Evolutionary conservation across 2,113 vertebrate genomes (phyloP), one percentile per base, ranked within the genome.

Genomic region (Aviceda subcristata): DNA sequence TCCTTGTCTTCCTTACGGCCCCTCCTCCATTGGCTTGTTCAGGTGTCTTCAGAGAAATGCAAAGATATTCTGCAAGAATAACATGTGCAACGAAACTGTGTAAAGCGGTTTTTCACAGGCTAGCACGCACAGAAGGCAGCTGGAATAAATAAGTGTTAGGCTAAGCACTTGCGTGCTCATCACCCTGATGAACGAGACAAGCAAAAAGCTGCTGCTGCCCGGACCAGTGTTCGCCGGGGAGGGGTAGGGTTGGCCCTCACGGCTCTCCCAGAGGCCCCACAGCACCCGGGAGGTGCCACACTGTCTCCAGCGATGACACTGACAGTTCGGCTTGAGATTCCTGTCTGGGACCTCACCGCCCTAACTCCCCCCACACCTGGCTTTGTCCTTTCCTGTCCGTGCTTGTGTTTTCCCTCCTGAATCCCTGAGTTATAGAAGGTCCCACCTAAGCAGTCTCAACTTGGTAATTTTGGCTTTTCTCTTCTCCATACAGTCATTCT

Each of bases 31-130:
- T 76, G 38, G 21, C 13, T 69, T 77, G 11, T 46, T 86, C 34
- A 84, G 59, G 26, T 20, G 46, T 51, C 59, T 63, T 63, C 51
- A 84, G 55, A 57, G 63, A 74, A 80, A 55, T 9, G 20, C 32
- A 63, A 79, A 86, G n/a, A 41, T 55, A 80, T 57, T 89, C 55
- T 59, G 32, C 63, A 71, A 71, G 41, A 59, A 53, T 39, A 53
- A 41, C 21, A 24, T 36, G 43, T 7, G 29, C 29, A n/a, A 45
- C 15, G 11, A 66, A 45, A 41, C 15, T 0, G 0, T 36, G 20
- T 41, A 57, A 91, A 84, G 10, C 7, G 50, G 41, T 63, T 84
- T 45, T 29, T 57, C 24, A 45, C 5, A 10, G 29, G 34, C n/a
- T 71, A 53, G 41, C 29, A 56, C 12, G 10, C 5, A 24, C 11